phyloP scores from a whole-genome alignment of 2,113 vertebrate genomes.

The Anthoscopus minutus region DNA sequence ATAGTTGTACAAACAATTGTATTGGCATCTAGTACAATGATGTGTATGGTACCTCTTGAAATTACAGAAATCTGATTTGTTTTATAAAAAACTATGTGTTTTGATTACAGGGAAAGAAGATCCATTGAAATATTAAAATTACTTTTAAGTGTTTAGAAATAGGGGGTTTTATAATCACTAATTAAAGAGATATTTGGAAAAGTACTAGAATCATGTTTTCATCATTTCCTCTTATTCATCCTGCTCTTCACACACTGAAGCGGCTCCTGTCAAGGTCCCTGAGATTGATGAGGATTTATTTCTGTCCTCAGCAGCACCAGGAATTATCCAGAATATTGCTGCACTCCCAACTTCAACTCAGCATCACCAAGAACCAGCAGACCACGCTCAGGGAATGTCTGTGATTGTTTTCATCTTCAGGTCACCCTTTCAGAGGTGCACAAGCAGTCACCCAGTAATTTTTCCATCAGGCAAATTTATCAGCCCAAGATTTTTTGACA shows the following conservation, averaged over 20 bases:
- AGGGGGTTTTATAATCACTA: fast-evolving
- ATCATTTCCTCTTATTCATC: background rate
- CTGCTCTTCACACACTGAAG: background rate
- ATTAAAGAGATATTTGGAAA: background rate
- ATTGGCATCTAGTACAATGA: background rate
- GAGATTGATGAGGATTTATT: background rate
- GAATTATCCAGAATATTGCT: background rate
- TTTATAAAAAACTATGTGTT: background rate
- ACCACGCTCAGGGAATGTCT: background rate
- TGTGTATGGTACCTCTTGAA: background rate
- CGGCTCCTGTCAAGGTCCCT: background rate
- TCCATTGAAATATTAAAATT: background rate
- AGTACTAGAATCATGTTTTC: background rate
- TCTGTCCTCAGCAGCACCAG: background rate
- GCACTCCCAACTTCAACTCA: background rate
- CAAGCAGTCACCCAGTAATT: background rate
- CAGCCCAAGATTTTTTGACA: background rate
- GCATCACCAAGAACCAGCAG: background rate
- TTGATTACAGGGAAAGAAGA: background rate
- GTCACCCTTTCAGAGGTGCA: background rate
- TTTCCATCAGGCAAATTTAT: background rate
- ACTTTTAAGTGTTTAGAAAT: background rate
- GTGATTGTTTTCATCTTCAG: background rate
- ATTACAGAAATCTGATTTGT: background rate
- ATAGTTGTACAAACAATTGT: background rate